Evolutionary conservation across 2,888 invertebrate genomes (phyloP).

Genomic region (Tryphoninae sp.): DNA sequence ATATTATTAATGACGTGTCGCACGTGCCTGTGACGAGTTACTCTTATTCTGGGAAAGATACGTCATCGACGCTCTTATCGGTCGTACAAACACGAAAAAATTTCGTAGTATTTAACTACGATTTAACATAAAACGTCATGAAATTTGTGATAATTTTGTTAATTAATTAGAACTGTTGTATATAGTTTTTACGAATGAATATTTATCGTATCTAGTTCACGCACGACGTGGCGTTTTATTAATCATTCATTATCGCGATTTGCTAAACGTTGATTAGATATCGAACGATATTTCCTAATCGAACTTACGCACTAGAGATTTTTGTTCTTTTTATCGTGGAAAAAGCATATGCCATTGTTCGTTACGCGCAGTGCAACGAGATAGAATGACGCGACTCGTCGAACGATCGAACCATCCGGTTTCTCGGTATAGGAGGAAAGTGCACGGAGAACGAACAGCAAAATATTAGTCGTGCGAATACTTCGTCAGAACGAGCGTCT

Average conservation of each 20-base stretch:
- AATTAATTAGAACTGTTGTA: no score
- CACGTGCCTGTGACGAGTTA: not conserved
- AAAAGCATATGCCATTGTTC: not conserved
- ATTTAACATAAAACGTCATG: no score
- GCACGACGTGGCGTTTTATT: not conserved
- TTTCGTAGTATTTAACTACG: no score
- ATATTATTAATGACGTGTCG: conserved; percentile 25
- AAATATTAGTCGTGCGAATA: conserved; percentile 36
- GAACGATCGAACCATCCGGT: conserved; percentile 38
- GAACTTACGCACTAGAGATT: not conserved
- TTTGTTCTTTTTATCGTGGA: not conserved
- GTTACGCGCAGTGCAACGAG: not conserved
- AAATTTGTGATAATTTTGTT: no score
- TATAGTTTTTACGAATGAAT: no score
- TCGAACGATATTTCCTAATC: not conserved
- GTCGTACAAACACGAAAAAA: no score
- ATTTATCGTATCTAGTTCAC: not conserved
- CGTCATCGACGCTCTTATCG: no score
- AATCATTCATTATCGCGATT: not conserved
- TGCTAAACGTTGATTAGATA: not conserved
- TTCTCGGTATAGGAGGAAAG: conserved; percentile 24
- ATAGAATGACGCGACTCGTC: conserved; percentile 43
- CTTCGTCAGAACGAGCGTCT: conserved; percentile 24
- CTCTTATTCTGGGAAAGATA: no score
- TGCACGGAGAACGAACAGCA: conserved; percentile 15